Conservation (phyloP, 2,113 vertebrate genomes). For the Girardinichthys multiradiatus region DNA sequence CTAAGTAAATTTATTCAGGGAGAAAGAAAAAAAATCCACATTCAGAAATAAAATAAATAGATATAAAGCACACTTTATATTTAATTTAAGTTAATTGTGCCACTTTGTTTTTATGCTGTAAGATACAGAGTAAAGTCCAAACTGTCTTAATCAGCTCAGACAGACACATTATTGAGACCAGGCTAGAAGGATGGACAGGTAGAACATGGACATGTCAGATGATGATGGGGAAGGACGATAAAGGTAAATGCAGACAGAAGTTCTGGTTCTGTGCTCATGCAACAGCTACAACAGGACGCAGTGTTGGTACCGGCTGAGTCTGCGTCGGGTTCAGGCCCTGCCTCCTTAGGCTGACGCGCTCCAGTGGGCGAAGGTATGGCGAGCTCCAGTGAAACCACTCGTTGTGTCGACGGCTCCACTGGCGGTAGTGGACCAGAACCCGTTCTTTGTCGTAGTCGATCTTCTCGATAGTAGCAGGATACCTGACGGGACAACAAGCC, state of each 20-base stretch:
- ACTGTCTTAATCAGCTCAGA: no score
- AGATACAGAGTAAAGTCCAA: no score
- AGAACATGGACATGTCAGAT: not conserved
- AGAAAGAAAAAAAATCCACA: no score
- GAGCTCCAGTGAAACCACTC: constrained; percentile 98
- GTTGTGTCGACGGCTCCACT: constrained; percentile 96
- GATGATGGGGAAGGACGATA: no score
- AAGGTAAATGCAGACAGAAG: no score
- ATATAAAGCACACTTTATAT: no score
- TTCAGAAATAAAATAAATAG: no score
- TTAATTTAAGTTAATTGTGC: no score
- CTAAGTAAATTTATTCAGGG: no score
- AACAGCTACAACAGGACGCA: no score
- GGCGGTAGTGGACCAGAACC: constrained; percentile 93
- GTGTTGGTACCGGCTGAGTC: constrained; percentile 39
- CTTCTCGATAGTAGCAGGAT: constrained; percentile 93
- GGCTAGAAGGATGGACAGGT: not conserved
- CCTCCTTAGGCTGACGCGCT: constrained; percentile 92
- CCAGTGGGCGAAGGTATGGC: constrained; percentile 89
- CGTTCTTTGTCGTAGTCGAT: constrained; percentile 94
- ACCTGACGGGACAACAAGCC: constrained; percentile 79
- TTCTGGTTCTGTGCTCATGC: no score
- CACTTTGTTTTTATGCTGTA: no score
- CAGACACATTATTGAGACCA: not conserved
- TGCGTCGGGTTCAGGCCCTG: constrained; percentile 76